Evolutionary conservation across 2,113 vertebrate species (phyloP).

Genomic region (Labeo rohita): DNA sequence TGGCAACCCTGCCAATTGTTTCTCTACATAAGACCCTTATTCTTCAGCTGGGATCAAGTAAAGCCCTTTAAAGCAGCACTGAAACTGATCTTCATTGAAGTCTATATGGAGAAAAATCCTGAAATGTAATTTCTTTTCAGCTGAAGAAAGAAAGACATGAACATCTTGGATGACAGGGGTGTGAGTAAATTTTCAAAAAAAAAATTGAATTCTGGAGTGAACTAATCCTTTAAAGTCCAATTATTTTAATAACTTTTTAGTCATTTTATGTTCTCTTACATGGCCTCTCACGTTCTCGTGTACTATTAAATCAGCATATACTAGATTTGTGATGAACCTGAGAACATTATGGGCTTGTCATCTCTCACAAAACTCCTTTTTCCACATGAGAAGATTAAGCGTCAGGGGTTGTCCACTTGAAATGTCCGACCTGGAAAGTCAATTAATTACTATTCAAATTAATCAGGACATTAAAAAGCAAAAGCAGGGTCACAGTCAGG

Average conservation of each 20-base stretch:
- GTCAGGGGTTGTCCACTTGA: slow-evolving; percentile 28
- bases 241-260: not conserved
- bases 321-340: slow-evolving; percentile 35
- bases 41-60: too few relatives aligned
- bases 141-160: too few relatives aligned
- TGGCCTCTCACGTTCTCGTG: not conserved
- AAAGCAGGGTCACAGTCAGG: slow-evolving; percentile 80
- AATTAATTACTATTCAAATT: slow-evolving; percentile 80
- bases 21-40: too few relatives aligned
- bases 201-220: too few relatives aligned
- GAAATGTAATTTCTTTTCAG: too few relatives aligned
- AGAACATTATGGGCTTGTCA: slow-evolving; percentile 38
- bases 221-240: not conserved
- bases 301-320: slow-evolving; percentile 15
- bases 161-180: too few relatives aligned
- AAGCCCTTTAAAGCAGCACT: too few relatives aligned
- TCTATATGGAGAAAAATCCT: too few relatives aligned
- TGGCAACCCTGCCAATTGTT: too few relatives aligned
- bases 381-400: slow-evolving; percentile 33
- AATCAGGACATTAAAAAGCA: slow-evolving; percentile 88
- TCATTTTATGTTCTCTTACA: not conserved
- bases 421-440: slow-evolving; percentile 42
- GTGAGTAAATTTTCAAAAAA: too few relatives aligned
- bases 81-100: too few relatives aligned
- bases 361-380: slow-evolving; percentile 38